Evolutionary conservation across 1,140 invertebrate species (phyloP).

Genomic region (Diorhabda sublineata): DNA sequence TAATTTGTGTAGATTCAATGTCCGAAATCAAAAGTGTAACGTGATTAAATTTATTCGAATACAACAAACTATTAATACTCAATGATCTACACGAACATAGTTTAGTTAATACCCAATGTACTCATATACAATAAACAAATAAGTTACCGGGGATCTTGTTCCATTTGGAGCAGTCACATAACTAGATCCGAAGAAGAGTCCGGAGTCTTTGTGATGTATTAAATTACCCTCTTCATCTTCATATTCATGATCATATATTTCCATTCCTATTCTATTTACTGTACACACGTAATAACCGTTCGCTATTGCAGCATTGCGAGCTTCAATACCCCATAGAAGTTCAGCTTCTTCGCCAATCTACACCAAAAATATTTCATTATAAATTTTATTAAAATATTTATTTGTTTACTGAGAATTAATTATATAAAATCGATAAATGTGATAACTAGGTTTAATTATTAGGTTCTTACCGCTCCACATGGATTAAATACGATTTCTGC

Average conservation of each 20-base stretch:
- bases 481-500: constrained; percentile 99
- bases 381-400: too few relatives aligned
- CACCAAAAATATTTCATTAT: too few relatives aligned
- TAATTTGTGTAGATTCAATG: too few relatives aligned
- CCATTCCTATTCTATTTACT: constrained; percentile 95
- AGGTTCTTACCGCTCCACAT: constrained; percentile 69
- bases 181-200: constrained; percentile 95
- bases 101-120: too few relatives aligned
- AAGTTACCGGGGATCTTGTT: constrained; percentile 73
- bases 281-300: constrained; percentile 92
- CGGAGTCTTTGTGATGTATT: constrained; percentile 92
- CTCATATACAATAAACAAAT: not conserved
- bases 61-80: too few relatives aligned
- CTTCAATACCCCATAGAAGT: constrained; percentile 94
- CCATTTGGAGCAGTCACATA: constrained; percentile 95
- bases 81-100: too few relatives aligned
- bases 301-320: constrained; percentile 93
- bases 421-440: too few relatives aligned
- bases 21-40: too few relatives aligned
- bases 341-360: constrained; percentile 71
- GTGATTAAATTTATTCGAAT: too few relatives aligned
- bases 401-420: too few relatives aligned
- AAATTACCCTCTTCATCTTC: constrained; percentile 89
- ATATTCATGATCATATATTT: constrained; percentile 87
- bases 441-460: not conserved